Evolutionary conservation across 2,797 vertebrate species (phyloP), one percentile per base, ranked within the genome.

Genomic region (Botia kubotai): DNA sequence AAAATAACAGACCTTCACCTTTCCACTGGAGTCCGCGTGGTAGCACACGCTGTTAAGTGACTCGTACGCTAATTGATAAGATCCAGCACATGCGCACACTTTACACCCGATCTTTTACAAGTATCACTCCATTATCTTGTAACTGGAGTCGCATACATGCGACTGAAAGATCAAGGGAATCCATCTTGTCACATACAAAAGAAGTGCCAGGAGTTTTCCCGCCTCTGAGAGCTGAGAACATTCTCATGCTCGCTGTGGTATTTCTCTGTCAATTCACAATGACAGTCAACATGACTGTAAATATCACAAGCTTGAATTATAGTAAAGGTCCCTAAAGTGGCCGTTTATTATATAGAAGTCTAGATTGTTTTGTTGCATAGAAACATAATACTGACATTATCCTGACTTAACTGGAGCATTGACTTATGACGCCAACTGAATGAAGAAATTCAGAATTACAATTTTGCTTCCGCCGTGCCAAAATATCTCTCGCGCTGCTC

Each of bases 11-110:
- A 62, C 77, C 7, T 46, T 63, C 46, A 17, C 21, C 21, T 63
- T 36, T 7, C 6, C 6, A 10, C 55, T 48, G 19, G 81, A 89
- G 88, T 89, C 86, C 78, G 83, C 82, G 81, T 66, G 87, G 86
- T 88, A 89, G 76, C 90, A 87, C 84, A 86, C 79, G 84, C 75
- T 87, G 85, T 87, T 87, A 91, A 89, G 89, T 79, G 89, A 84
- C 84, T 92, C 87, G 81, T 89, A 88, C 90, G 88, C 89, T 87
- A 88, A 90, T 91, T 92, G 92, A 93, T 93, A 91, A 93, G 88
- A 90, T 83, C 77, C 86, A 89, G 85, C 77, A 83, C 80, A 83
- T 80, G 70, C 70, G 77, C 86, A 83, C 83, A 84, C 84, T 88
- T 88, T 89, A 87, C 85, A 83, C 82, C 81, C 90, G 91, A 90